Evolutionary conservation across 1,140 invertebrate genomes (phyloP).

Genomic region (Prorops nasuta): DNA sequence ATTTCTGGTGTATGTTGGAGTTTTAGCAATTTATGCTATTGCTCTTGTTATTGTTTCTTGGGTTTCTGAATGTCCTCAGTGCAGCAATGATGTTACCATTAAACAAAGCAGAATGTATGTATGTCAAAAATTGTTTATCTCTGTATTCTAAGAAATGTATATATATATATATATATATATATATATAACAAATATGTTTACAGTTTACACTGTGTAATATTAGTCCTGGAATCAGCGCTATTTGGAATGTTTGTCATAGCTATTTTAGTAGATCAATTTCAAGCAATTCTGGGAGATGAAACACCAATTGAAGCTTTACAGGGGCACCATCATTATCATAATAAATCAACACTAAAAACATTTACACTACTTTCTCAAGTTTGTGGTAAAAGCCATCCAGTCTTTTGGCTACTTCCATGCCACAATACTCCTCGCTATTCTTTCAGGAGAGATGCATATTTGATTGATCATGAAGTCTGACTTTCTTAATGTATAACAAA

Average conservation of each 20-base stretch:
- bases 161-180: neutral
- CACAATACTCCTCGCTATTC: conserved; percentile 56
- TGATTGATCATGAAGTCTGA: conserved; percentile 59
- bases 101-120: conserved; percentile 79
- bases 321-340: conserved; percentile 66
- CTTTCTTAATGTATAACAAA: neutral
- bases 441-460: conserved; percentile 58
- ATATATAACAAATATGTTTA: conserved; percentile 27
- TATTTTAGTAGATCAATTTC: conserved; percentile 86
- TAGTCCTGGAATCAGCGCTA: conserved; percentile 78
- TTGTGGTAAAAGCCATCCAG: conserved; percentile 72
- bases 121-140: conserved; percentile 11
- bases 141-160: too few species aligned
- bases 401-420: conserved; percentile 68
- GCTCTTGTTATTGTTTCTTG: conserved; percentile 73
- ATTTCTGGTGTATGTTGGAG: conserved; percentile 80
- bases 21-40: conserved; percentile 69
- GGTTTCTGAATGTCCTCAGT: conserved; percentile 71
- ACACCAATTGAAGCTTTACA: conserved; percentile 79
- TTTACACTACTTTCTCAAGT: conserved; percentile 74
- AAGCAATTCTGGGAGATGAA: conserved; percentile 80
- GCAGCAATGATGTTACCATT: conserved; percentile 65
- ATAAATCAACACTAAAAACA: conserved; percentile 57
- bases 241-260: conserved; percentile 90
- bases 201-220: conserved; percentile 82